A percentile compares a stretch with the other conserved stretches of the same genome.
Conservation (phyloP, 1,140 invertebrate genomes). For the Drosophila parabipectinata region DNA sequence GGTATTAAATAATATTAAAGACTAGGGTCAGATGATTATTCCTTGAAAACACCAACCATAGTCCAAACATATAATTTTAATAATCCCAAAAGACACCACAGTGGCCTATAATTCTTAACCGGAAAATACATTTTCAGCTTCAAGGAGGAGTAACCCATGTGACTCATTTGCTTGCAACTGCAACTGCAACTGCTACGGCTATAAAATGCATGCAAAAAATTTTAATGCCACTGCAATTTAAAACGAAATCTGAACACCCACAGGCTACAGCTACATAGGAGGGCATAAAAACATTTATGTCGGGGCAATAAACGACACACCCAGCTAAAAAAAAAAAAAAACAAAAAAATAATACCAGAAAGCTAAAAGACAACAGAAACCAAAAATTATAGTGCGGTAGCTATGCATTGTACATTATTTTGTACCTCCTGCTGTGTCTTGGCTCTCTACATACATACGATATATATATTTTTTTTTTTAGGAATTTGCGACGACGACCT, state of each 20-base stretch:
- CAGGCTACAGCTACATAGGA: conserved; percentile 8
- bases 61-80: conserved; percentile 29
- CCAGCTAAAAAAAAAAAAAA: conserved; percentile 39
- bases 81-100: conserved; percentile 10
- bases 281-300: conserved; percentile 61
- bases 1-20: not conserved
- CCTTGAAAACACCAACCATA: not conserved
- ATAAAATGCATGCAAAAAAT: conserved; percentile 58
- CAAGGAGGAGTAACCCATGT: conserved; percentile 31
- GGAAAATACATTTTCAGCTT: conserved; percentile 23
- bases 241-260: conserved; percentile 55
- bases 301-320: conserved; percentile 62
- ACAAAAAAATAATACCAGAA: conserved; percentile 22
- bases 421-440: conserved; percentile 19
- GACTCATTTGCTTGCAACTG: conserved; percentile 46
- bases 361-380: conserved; percentile 46
- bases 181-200: conserved; percentile 30
- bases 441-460: not conserved
- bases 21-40: too few relatives aligned
- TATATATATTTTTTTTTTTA: conserved; percentile 24
- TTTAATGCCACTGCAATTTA: conserved; percentile 61
- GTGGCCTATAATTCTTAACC: conserved; percentile 30
- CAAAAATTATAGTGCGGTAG: conserved; percentile 61
- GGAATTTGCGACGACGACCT: conserved; percentile 49
- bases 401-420: conserved; percentile 56